These are phyloP conservation scores for Polydrusus cervinus DNA, from an alignment of 2,888 invertebrate genomes.

Conservation along the genomic window DNA sequence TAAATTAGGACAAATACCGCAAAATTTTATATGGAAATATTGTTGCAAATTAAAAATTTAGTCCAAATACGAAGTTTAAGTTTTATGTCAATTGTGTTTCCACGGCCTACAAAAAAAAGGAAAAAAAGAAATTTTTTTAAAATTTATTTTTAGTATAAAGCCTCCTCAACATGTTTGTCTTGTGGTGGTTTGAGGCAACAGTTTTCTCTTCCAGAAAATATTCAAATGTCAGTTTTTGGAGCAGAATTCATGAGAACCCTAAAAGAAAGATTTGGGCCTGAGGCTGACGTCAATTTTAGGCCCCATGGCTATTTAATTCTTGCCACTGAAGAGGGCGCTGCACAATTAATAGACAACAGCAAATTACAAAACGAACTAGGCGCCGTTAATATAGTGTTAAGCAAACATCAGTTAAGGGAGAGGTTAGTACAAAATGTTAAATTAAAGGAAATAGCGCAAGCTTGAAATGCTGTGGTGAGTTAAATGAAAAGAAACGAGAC, in stretches of 20 bases:
- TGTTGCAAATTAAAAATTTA: too few species aligned
- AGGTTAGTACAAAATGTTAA: conserved; percentile 64
- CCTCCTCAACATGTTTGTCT: conserved; percentile 83
- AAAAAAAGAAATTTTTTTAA: too few species aligned
- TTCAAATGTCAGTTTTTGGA: conserved; percentile 90
- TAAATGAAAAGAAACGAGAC: too few species aligned
- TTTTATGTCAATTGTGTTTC: too few species aligned
- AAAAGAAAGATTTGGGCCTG: conserved; percentile 76
- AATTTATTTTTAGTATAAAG: conserved; percentile 76
- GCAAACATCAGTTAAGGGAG: conserved; percentile 78
- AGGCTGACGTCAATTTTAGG: conserved; percentile 86
- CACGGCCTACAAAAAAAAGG: too few species aligned
- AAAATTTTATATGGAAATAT: too few species aligned
- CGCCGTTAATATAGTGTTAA: conserved; percentile 84
- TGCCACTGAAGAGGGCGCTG: conserved; percentile 85
- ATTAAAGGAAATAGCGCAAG: too few species aligned
- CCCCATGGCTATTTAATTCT: conserved; percentile 93
- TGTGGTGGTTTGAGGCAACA: conserved; percentile 94
- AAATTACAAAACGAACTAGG: conserved; percentile 84
- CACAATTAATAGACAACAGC: conserved; percentile 80
- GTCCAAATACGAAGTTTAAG: too few species aligned
- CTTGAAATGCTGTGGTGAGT: too few species aligned
- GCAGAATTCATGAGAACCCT: conserved; percentile 90
- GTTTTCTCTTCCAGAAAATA: conserved; percentile 94
- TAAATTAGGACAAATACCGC: too few species aligned